Base-by-base conservation (phyloP, 2,888 invertebrate species). In the Stenodera caucasica region DNA sequence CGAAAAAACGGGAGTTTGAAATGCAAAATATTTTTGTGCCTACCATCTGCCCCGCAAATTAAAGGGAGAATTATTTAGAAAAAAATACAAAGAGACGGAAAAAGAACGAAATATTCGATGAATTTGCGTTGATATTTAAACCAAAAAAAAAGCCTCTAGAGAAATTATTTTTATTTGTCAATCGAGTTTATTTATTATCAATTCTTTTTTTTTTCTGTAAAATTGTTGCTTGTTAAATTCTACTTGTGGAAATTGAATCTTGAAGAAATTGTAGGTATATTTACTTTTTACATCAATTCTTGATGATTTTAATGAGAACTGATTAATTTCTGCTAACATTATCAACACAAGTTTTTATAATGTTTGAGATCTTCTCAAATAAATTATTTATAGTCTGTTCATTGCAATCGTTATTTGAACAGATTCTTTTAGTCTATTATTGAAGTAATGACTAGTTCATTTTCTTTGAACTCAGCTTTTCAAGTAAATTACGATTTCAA, bases 381-480 rank as follows among this genome's bases (percentile, higher is more conserved):
- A 58, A 58, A 60, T 51, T 60, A 60, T 60, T 60, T 26, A n/a
- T n/a, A 37, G 5, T 5, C 26, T 37, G 23, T 55, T 45, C 45
- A 60, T 60, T 35, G 45, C 8, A 49, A 51, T 14, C 51, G 40
- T 30, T 26, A 49, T 55, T 62, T 52, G 58, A 58, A 58, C 60
- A 54, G 55, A 52, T 50, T 26, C 26, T 2, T 2, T 45, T 49
- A 50, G 30, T 49, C 26, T 57, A 52, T 66, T 50, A 52, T 64
- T 45, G 53, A 56, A 58, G 58, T 64, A 61, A 60, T 50, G 57
- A 64, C 49, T 63, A 63, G 60, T 60, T 63, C 54, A 32, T 60
- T 63, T 57, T 57, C 57, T 57, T 63, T 63, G 57, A 51, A 45
- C 23, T 15, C n/a, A 45, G 52, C 33, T 57, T 54, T 40, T 9